Conservation (phyloP, 2,888 invertebrate genomes). For the Cinara cedri region DNA sequence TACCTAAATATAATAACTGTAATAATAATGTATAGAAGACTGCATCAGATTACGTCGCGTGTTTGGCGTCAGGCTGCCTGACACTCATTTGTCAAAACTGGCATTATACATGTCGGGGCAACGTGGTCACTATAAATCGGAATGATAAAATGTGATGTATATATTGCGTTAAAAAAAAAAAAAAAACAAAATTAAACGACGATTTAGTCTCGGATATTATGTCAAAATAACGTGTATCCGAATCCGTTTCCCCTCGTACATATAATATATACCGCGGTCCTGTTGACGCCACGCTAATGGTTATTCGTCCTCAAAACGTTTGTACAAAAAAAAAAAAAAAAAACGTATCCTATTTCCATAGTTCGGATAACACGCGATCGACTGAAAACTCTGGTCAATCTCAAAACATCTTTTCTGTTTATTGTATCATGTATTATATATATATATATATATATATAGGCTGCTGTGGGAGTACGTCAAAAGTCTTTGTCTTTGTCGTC, state of each 20-base stretch:
- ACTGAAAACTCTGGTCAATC: background rate
- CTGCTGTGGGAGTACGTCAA: no score
- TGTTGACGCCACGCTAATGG: conserved; percentile 53
- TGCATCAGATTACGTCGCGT: conserved; percentile 52
- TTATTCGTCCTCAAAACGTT: conserved; percentile 29
- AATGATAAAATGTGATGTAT: conserved; percentile 11
- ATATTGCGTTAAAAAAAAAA: background rate
- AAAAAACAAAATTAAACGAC: conserved; percentile 42
- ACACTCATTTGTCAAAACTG: conserved; percentile 47
- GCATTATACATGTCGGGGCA: conserved; percentile 31
- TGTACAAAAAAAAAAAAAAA: conserved; percentile 14
- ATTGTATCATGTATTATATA: no score
- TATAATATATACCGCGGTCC: conserved; percentile 13
- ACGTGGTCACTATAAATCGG: conserved; percentile 23
- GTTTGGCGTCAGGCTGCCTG: conserved; percentile 30
- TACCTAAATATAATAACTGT: background rate
- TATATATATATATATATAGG: no score
- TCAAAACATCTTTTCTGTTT: conserved; percentile 12
- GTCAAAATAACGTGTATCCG: conserved; percentile 30
- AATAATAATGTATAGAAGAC: no score
- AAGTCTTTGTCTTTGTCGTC: no score
- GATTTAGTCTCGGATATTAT: conserved; percentile 48
- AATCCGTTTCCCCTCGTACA: conserved; percentile 33
- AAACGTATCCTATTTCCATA: conserved; percentile 23
- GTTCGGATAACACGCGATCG: conserved; percentile 1